phyloP scores from a whole-genome alignment of 2,113 vertebrate genomes.

The Apeltes quadracus region DNA sequence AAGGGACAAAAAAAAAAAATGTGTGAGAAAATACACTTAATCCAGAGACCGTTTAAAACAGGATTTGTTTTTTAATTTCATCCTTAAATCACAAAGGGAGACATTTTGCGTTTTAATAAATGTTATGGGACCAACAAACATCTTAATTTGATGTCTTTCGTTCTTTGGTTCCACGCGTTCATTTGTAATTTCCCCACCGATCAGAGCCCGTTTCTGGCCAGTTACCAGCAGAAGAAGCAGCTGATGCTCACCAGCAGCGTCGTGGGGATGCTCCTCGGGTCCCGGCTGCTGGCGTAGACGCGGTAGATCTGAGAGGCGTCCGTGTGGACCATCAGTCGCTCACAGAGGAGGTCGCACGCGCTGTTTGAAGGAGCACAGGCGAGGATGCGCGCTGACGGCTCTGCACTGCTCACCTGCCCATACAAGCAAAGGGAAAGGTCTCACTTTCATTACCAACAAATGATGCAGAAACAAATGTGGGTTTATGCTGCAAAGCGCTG shows the following conservation, averaged over 20 bases:
- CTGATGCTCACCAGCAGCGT: slow-evolving; percentile 82
- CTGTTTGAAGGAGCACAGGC: slow-evolving; percentile 93
- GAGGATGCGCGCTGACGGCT: slow-evolving; percentile 77
- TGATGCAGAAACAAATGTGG: too few relatives aligned
- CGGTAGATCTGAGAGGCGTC: slow-evolving; percentile 81
- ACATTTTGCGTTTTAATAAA: not conserved
- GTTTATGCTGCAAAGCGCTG: not conserved
- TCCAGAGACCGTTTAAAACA: not conserved
- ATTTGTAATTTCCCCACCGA: not conserved
- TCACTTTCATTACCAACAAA: not conserved
- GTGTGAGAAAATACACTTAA: not conserved
- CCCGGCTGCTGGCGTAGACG: slow-evolving; percentile 85
- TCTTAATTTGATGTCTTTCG: not conserved
- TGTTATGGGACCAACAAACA: not conserved
- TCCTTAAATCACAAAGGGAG: not conserved
- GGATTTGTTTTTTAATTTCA: not conserved
- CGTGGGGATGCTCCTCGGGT: slow-evolving; percentile 74
- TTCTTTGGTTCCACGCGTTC: too few relatives aligned
- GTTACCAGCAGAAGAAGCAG: not conserved
- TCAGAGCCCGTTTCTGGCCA: not conserved
- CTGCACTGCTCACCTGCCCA: slow-evolving; percentile 41
- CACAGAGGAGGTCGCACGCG: slow-evolving; percentile 89
- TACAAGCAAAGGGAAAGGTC: not conserved
- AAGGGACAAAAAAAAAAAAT: not conserved
- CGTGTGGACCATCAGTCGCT: slow-evolving; percentile 81